Evolutionary conservation across 2,888 invertebrate genomes (phyloP), one percentile per base, ranked within the genome.

Genomic region (Cataglyphis albicans): DNA sequence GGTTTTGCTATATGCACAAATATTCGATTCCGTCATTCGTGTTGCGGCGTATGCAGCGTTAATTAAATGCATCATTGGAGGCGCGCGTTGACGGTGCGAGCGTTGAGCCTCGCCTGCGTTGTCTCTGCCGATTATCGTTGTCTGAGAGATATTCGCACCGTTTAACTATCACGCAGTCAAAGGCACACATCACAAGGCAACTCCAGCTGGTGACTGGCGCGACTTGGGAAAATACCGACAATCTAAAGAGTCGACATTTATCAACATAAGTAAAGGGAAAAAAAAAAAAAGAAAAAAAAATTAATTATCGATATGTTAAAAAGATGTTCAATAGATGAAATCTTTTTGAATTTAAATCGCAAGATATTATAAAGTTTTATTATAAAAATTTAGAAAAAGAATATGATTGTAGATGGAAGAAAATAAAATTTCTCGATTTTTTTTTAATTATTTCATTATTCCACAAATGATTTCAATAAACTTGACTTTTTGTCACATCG

Each of bases 21-120:
- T 81, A 70, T 75, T 65, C 72, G 32, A 64, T 72, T 83, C 86
- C 83, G 72, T 67, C 86, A 85, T 82, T 81, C 73, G 70, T 81
- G 83, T 81, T 25, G 68, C 65, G 68, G 63, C 83, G 48, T 78
- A 83, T 75, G 84, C 75, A 68, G 82, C 84, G 63, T 83, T 86
- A 88, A 86, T 84, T 82, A 81, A 86, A 86, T 81, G 55, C 41
- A 82, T 65, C 82, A 64, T 64, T 61, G 59, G 35, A 55, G 65
- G 57, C 81, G 81, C 35, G 29, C 59, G 48, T 64, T 61, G 61
- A 64, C 68, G 68, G 44, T 70, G 70, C 82, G 83, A 70, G 52
- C 82, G 78, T 70, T 18, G 63, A 61, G 70, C 57, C 80, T 72
- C 65, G 83, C 75, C 38, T 73, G 32, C 78, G 78, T 75, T 65